These are phyloP conservation scores for Erpornis zantholeuca DNA, from an alignment of 2,113 vertebrate genomes.

Conservation along the genomic window DNA sequence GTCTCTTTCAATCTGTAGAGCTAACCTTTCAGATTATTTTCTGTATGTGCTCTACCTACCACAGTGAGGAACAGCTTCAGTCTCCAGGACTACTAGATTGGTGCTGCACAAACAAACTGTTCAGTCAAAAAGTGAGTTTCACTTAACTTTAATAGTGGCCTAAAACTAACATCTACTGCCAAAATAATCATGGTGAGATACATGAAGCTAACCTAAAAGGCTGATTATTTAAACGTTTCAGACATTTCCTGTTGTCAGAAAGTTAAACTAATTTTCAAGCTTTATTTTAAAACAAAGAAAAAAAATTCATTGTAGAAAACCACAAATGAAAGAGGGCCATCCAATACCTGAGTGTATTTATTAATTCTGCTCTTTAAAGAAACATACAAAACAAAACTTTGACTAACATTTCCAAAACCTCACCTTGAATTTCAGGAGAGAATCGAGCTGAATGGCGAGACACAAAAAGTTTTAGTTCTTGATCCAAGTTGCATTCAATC, in stretches of 20 bases:
- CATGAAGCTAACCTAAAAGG: background rate
- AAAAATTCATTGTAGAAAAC: background rate
- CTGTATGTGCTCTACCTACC: background rate
- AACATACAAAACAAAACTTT: background rate
- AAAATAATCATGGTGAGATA: background rate
- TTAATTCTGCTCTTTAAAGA: background rate
- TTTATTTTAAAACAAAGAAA: background rate
- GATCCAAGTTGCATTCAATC: constrained; percentile 91
- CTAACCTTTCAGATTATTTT: background rate
- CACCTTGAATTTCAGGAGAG: constrained; percentile 91
- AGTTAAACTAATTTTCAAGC: background rate
- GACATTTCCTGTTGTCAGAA: background rate
- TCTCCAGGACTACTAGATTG: background rate
- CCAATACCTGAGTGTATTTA: background rate
- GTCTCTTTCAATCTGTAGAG: background rate
- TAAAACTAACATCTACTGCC: background rate
- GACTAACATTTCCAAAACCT: constrained; percentile 27
- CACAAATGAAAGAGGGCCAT: background rate
- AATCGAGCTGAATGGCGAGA: constrained; percentile 93
- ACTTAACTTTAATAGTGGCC: background rate
- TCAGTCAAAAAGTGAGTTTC: background rate
- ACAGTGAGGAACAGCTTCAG: background rate
- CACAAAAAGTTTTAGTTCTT: constrained; percentile 95
- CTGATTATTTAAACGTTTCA: background rate
- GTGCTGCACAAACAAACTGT: background rate